Conservation (phyloP, 2,888 invertebrate genomes). For the Tetragonisca angustula region DNA sequence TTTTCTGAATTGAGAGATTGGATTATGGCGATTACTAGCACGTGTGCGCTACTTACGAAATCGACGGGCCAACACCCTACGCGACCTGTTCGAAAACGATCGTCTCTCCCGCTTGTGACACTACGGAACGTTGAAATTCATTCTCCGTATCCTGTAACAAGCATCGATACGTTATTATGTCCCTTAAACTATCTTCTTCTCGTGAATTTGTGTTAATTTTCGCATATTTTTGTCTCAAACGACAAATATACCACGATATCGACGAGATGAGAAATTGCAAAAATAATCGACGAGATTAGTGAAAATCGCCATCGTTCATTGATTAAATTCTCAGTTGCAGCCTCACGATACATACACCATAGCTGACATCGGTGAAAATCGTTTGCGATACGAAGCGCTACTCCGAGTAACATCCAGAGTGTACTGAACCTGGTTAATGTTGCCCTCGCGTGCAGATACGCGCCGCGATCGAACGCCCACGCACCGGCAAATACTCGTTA, state of each 20-base stretch:
- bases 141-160: not conserved
- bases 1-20: too few relatives aligned
- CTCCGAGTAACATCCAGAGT: slow-evolving; percentile 27
- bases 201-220: not conserved
- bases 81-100: slow-evolving; percentile 13
- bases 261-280: not conserved
- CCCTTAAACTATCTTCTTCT: not conserved
- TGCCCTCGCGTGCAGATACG: slow-evolving; percentile 58
- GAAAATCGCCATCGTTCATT: not conserved
- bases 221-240: not conserved
- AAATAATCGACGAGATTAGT: not conserved
- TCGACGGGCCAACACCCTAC: slow-evolving; percentile 61
- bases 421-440: slow-evolving; percentile 47
- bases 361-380: not conserved
- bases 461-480: slow-evolving; percentile 53
- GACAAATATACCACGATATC: not conserved
- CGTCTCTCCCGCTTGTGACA: not conserved
- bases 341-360: too few relatives aligned
- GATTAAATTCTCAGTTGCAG: not conserved
- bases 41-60: slow-evolving; percentile 50
- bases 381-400: slow-evolving; percentile 14
- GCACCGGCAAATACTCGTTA: slow-evolving; percentile 39
- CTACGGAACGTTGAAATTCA: not conserved
- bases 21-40: not conserved
- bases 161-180: not conserved